phyloP scores from a whole-genome alignment of 2,113 vertebrate genomes.

The Halichoerus grypus region DNA sequence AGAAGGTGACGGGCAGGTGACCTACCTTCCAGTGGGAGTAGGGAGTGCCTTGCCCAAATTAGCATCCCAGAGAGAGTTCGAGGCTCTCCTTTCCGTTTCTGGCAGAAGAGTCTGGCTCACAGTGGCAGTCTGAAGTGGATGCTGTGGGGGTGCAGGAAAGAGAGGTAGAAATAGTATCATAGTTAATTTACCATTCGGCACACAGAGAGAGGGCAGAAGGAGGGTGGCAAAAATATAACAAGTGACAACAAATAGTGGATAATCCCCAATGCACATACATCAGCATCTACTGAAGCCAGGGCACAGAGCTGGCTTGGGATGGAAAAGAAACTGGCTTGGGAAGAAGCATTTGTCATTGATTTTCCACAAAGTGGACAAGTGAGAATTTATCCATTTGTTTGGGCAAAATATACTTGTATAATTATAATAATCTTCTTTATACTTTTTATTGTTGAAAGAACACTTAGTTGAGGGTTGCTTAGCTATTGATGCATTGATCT shows the following conservation, averaged over 20 bases:
- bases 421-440: not conserved
- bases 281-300: not conserved
- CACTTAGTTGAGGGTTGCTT: not conserved
- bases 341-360: not conserved
- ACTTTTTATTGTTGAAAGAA: not conserved
- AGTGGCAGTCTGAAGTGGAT: not conserved
- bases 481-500: not conserved
- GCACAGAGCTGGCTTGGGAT: accelerated
- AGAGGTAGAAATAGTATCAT: not conserved
- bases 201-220: not conserved
- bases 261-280: not conserved
- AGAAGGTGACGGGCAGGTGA: slow-evolving; percentile 54
- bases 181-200: not conserved
- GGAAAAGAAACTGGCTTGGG: not conserved
- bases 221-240: not conserved
- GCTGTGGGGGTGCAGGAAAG: not conserved
- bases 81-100: not conserved
- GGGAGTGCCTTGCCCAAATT: slow-evolving; percentile 57
- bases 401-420: not conserved
- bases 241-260: not conserved
- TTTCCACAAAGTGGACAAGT: not conserved
- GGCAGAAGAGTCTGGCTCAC: not conserved
- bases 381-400: not conserved
- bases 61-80: slow-evolving; percentile 55
- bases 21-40: not conserved